Evolutionary conservation across 2,113 vertebrate species (phyloP), one percentile per base, ranked within the genome.

Genomic region (Nanorana parkeri): DNA sequence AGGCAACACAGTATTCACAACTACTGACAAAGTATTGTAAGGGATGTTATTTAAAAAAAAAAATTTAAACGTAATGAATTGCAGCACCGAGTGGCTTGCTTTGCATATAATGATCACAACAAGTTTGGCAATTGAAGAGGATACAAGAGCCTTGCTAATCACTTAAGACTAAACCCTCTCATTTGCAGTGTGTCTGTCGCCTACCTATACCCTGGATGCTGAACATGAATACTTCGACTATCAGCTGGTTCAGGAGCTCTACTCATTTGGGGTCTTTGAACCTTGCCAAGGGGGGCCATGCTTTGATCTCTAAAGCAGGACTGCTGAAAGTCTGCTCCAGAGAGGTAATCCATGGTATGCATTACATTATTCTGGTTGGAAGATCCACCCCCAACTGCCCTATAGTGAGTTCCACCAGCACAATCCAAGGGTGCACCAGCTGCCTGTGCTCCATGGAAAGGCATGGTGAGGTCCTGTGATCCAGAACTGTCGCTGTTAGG

Each of bases 151-250:
- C 91, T 90, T 91, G 89, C 93, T 89, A 89, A 89, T 92, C 87
- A 88, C 87, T 88, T 88, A 91, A 91, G 89, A 93, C 94, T 94
- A 93, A 91, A 90, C 90, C 77, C 86, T 81, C 76, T 77, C 66
- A 65, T 55, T 73, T 67, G 75, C 75, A 84, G 67, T 60, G 72
- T 78, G 81, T 89, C 91, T 85, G 89, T 93, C 95, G 94, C 96
- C 97, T 97, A 99, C 98, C 98, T 99, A 94, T 99, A 99, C 93
- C 96, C 97, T 89, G 96, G 98, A 90, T 98, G 97, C 91, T 98
- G 97, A 94, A 97, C 91, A 92, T 97, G 97, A 95, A 96, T 92
- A 92, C 91, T 94, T 90, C 95, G 95, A 90, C 94, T 96, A 89
- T 97, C 95, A 17, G 91, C 91, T 84, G 95, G 92, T 84, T 98